Evolutionary conservation across 2,888 invertebrate species (phyloP).

Genomic region (Bibio marci): DNA sequence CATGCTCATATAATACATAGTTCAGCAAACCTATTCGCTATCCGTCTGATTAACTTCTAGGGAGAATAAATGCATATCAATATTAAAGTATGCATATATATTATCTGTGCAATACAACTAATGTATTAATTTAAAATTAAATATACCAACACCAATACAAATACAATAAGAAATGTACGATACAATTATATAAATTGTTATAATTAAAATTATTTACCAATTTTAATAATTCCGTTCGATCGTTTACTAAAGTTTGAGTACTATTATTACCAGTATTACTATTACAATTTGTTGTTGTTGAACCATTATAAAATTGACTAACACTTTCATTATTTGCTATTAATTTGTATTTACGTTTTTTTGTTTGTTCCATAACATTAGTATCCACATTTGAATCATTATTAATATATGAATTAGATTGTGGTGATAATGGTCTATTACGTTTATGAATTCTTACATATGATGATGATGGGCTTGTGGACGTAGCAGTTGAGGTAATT

Average conservation of each 20-base stretch:
- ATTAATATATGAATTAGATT: slow-evolving; percentile 7
- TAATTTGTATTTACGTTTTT: slow-evolving; percentile 39
- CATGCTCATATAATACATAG: too few species aligned
- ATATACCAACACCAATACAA: too few species aligned
- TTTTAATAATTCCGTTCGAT: slow-evolving; percentile 36
- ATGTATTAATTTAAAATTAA: too few species aligned
- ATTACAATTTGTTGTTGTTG: slow-evolving; percentile 6
- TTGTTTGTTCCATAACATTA: slow-evolving; percentile 15
- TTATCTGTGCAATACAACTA: too few species aligned
- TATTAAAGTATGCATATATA: too few species aligned
- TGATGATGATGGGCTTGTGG: slow-evolving; percentile 17
- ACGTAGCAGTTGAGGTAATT: too few species aligned
- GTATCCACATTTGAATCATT: slow-evolving; percentile 5
- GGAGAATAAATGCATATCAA: not conserved
- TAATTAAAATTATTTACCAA: slow-evolving; percentile 21
- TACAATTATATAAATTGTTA: slow-evolving; percentile 1
- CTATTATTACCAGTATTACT: slow-evolving; percentile 9
- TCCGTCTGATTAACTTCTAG: not conserved
- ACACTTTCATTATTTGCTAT: slow-evolving; percentile 20
- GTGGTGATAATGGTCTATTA: slow-evolving; percentile 24
- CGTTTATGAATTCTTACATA: slow-evolving; percentile 37
- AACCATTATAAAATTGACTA: not conserved
- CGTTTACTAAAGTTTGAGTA: slow-evolving; percentile 34
- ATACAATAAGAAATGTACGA: not conserved
- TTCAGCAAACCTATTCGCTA: too few species aligned